Evolutionary conservation across 37 sponge, comb jelly and placozoan species (phyloP).

Genomic region (Agelas oroides): DNA sequence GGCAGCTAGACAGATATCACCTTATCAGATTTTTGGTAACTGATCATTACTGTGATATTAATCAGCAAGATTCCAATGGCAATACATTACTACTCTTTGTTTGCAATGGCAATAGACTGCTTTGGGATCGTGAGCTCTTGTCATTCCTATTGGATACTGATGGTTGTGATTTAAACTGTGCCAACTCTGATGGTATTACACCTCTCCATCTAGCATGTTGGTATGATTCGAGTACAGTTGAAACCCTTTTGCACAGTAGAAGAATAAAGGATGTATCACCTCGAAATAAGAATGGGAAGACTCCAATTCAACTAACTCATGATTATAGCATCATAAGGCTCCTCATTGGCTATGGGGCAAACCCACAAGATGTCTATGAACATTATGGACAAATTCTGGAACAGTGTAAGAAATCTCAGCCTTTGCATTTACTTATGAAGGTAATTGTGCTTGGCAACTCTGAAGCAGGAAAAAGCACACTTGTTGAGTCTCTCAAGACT

Average conservation of each 20-base stretch:
- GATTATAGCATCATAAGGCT: conserved; percentile 7
- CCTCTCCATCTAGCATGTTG: conserved; percentile 6
- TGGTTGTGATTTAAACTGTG: not conserved
- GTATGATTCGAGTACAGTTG: not conserved
- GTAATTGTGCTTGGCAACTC: conserved; percentile 36
- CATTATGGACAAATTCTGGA: not conserved
- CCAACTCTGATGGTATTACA: not conserved
- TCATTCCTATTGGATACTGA: not conserved
- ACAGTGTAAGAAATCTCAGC: not conserved
- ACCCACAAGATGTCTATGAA: conserved; percentile 15
- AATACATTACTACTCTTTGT: too few relatives aligned
- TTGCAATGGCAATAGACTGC: not conserved
- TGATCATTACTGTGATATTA: not conserved
- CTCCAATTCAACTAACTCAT: conserved; percentile 31
- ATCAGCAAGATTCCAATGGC: not conserved
- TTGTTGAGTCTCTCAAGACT: conserved; percentile 27
- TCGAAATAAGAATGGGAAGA: not conserved
- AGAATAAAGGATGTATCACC: not conserved
- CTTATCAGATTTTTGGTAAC: too few relatives aligned
- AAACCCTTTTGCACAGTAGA: not conserved
- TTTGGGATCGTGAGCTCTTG: not conserved
- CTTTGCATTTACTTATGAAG: not conserved
- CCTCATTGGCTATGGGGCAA: conserved; percentile 34
- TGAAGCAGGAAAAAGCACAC: conserved; percentile 36
- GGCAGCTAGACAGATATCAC: too few relatives aligned